These are phyloP conservation scores for Peromyscus californicus DNA, from an alignment of 2,113 vertebrate species.

Conservation along the genomic window DNA sequence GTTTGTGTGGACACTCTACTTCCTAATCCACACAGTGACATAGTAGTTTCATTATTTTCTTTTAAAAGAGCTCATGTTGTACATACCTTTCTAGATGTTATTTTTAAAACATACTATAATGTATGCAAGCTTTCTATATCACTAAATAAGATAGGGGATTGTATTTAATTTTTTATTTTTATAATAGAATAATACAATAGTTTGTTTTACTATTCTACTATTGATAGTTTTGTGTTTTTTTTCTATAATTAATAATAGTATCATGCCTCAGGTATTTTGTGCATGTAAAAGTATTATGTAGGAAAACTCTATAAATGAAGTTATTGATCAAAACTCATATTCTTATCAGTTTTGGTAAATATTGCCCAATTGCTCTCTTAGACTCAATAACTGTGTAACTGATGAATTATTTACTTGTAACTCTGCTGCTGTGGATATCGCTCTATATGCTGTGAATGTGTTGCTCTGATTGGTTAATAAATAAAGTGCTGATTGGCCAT, in stretches of 20 bases:
- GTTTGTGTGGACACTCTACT: background rate
- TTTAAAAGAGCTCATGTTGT: background rate
- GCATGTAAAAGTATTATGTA: background rate
- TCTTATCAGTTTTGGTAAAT: slow-evolving; percentile 20
- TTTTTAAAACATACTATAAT: background rate
- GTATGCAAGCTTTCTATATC: background rate
- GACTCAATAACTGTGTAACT: background rate
- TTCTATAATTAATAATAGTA: background rate
- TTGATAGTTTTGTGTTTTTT: background rate
- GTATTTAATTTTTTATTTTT: background rate
- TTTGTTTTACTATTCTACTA: background rate
- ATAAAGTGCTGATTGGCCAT: too few relatives aligned
- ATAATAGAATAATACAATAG: background rate
- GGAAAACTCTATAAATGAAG: background rate
- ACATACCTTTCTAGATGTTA: background rate
- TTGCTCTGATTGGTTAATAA: too few relatives aligned
- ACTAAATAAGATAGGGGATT: background rate
- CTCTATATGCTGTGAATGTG: too few relatives aligned
- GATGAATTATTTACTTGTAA: background rate
- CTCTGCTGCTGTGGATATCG: background rate
- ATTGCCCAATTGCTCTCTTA: background rate
- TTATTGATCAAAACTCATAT: background rate
- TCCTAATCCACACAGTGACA: background rate
- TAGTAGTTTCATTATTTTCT: background rate
- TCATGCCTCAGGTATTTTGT: background rate